A percentile compares a stretch with the other conserved stretches of the same genome.
Evolutionary conservation across 2,888 invertebrate genomes (phyloP).

Genomic region (Homarus gammarus): DNA sequence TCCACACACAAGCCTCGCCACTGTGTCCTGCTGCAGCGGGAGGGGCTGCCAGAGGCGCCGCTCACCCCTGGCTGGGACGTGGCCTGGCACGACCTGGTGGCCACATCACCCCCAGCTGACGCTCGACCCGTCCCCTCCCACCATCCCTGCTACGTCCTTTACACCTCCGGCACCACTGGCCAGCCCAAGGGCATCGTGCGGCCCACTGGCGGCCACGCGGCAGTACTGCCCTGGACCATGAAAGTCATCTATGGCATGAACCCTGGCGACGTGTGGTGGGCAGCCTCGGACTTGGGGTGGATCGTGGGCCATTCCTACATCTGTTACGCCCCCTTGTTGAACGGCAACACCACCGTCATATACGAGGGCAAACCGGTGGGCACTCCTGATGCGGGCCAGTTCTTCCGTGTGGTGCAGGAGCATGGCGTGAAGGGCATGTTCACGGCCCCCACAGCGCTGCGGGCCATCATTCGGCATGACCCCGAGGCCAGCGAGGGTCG

Average conservation of each 20-base stretch:
- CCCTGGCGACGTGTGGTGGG: constrained; percentile 92
- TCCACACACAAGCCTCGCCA: constrained; percentile 85
- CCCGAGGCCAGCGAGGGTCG: constrained; percentile 80
- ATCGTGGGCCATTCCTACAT: constrained; percentile 81
- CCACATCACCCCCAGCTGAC: constrained; percentile 82
- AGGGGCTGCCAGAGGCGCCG: constrained; percentile 84
- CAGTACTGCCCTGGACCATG: constrained; percentile 91
- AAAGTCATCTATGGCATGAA: constrained; percentile 88
- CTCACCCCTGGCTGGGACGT: constrained; percentile 85
- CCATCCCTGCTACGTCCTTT: constrained; percentile 93
- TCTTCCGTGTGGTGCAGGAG: constrained; percentile 93
- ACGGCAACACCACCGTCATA: constrained; percentile 83
- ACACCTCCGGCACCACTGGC: constrained; percentile 82
- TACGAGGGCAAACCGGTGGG: constrained; percentile 97
- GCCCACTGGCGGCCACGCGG: constrained; percentile 93
- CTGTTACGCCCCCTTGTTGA: constrained; percentile 80
- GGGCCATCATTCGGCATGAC: constrained; percentile 91
- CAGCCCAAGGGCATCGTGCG: constrained; percentile 89
- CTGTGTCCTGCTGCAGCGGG: constrained; percentile 91
- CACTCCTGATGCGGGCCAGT: constrained; percentile 94
- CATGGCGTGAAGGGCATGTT: constrained; percentile 92
- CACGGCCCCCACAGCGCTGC: constrained; percentile 93
- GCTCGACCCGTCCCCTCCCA: constrained; percentile 84
- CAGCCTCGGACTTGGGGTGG: constrained; percentile 84
- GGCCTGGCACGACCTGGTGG: constrained; percentile 87